These are phyloP conservation scores for Poicephalus meyeri DNA, from an alignment of 2,113 vertebrate genomes.

Conservation along the genomic window DNA sequence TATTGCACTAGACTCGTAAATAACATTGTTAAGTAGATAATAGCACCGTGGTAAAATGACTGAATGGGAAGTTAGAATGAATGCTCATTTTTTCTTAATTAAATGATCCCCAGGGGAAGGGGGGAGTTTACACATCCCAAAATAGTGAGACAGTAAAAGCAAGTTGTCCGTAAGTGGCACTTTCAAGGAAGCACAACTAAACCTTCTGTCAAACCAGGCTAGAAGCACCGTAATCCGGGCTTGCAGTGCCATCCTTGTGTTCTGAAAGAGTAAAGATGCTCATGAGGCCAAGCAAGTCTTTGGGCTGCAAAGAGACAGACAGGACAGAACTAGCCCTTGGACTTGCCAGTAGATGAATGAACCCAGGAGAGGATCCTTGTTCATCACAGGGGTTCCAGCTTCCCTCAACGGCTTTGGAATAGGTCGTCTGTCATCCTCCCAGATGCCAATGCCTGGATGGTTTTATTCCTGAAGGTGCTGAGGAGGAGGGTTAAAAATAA, in stretches of 20 bases:
- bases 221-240: background rate
- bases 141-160: conserved; percentile 25
- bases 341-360: background rate
- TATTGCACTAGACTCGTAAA: conserved; percentile 70
- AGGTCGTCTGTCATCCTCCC: background rate
- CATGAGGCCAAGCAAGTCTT: background rate
- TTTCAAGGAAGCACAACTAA: background rate
- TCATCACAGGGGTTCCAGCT: background rate
- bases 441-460: background rate
- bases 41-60: conserved; percentile 64
- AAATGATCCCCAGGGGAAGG: conserved; percentile 22
- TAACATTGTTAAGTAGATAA: background rate
- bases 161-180: conserved; percentile 24
- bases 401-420: background rate
- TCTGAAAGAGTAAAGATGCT: background rate
- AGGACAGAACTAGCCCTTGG: background rate
- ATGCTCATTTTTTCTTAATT: background rate
- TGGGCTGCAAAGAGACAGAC: background rate
- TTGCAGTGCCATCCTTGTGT: background rate
- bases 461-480: conserved; percentile 33
- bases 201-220: background rate
- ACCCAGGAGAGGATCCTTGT: background rate
- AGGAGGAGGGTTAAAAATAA: conserved; percentile 11
- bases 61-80: background rate
- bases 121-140: background rate